These are phyloP conservation scores for Callaeas wilsoni DNA, from an alignment of 2,113 vertebrate species.

Conservation along the genomic window DNA sequence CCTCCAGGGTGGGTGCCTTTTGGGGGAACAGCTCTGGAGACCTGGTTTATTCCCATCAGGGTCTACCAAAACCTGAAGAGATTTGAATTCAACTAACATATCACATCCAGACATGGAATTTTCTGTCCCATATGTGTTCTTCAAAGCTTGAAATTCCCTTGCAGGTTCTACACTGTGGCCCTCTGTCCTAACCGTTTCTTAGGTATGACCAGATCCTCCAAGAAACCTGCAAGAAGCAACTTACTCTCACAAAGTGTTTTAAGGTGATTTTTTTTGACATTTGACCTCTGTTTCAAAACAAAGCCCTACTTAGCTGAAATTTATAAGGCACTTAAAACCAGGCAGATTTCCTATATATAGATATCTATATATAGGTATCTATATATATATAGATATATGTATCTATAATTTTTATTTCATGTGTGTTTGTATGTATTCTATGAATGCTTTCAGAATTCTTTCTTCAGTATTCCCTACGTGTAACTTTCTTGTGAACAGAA, in stretches of 20 bases:
- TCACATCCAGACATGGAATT: not conserved
- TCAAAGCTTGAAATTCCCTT: not conserved
- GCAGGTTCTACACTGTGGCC: accelerated
- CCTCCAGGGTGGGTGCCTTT: not conserved
- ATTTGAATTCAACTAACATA: not conserved
- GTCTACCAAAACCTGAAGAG: not conserved
- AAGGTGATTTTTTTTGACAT: accelerated
- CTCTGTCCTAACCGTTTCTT: not conserved
- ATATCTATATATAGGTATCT: too few species aligned
- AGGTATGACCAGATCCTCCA: not conserved
- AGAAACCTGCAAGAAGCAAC: not conserved
- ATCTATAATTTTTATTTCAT: not conserved
- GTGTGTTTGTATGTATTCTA: accelerated
- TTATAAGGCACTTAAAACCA: not conserved
- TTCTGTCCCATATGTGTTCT: not conserved
- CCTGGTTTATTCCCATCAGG: not conserved
- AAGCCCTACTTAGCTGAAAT: not conserved
- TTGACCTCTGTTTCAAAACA: not conserved
- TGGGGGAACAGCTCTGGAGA: not conserved
- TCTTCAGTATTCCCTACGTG: not conserved
- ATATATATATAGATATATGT: not conserved
- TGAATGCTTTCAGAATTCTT: not conserved
- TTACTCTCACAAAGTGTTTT: not conserved
- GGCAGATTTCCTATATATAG: not conserved
- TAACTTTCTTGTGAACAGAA: not conserved